Evolutionary conservation across 64 coral and sea anemone genomes (phyloP).

Genomic region (Astreopora myriophthalma): DNA sequence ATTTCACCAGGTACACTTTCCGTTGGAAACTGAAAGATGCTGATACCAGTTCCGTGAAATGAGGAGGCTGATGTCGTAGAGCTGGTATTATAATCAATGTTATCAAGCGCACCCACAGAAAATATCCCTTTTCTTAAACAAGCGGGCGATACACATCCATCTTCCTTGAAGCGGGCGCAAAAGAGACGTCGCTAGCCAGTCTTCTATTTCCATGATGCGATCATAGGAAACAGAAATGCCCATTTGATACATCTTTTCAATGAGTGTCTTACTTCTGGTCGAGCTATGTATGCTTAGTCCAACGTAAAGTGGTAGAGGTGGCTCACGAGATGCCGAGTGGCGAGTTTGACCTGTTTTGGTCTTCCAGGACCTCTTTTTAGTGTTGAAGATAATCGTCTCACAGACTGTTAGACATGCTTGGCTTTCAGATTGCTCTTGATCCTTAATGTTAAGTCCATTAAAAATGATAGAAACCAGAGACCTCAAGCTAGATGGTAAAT

Average conservation of each 20-base stretch:
- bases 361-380: conserved; percentile 26
- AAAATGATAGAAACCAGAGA: conserved; percentile 69
- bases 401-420: conserved; percentile 63
- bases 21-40: conserved; percentile 70
- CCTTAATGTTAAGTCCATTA: conserved; percentile 38
- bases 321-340: conserved; percentile 3
- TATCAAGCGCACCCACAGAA: conserved; percentile 52
- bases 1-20: conserved; percentile 5
- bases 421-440: not conserved
- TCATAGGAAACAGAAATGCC: conserved; percentile 63
- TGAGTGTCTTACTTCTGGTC: conserved; percentile 54
- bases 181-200: not conserved
- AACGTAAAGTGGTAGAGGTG: conserved; percentile 69
- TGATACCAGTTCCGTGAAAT: conserved; percentile 81
- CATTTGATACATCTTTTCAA: conserved; percentile 66
- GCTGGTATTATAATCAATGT: conserved; percentile 69
- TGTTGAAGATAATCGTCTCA: conserved; percentile 66
- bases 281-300: conserved; percentile 20
- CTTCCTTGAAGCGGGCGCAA: conserved; percentile 1
- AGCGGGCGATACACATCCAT: conserved; percentile 59
- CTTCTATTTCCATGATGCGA: conserved; percentile 64
- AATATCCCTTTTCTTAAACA: conserved; percentile 72
- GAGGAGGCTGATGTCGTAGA: conserved; percentile 51
- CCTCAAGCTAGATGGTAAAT: conserved; percentile 45
- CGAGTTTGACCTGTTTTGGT: conserved; percentile 54